phyloP scores from a whole-genome alignment of 1,140 invertebrate genomes.

The Steinernema khuongi region DNA sequence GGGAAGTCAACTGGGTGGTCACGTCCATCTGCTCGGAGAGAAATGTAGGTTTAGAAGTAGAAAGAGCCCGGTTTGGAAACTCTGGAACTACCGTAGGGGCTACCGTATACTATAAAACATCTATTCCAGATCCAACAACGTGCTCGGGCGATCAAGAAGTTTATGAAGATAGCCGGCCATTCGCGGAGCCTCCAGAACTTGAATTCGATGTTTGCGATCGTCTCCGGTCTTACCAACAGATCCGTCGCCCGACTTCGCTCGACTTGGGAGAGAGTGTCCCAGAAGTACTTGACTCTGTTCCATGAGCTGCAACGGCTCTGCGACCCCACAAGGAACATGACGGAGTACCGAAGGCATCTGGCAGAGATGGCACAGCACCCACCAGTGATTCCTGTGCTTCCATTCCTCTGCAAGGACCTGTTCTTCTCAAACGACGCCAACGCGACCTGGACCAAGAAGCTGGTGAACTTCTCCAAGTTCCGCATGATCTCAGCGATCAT shows the following conservation, averaged over 20 bases:
- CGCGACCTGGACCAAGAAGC: constrained; percentile 80
- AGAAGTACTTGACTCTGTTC: constrained; percentile 87
- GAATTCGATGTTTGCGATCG: constrained; percentile 98
- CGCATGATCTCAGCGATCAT: constrained; percentile 76
- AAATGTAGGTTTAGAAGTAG: too few relatives aligned
- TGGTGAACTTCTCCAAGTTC: constrained; percentile 97
- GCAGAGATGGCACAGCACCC: constrained; percentile 64
- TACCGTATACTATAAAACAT: neutral
- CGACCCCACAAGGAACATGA: constrained; percentile 96
- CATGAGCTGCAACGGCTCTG: constrained; percentile 60
- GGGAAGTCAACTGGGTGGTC: constrained; percentile 99
- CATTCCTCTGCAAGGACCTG: constrained; percentile 75
- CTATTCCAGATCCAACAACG: constrained; percentile 66
- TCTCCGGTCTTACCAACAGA: constrained; percentile 89
- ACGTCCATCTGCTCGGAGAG: constrained; percentile 90
- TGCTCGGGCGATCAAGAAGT: constrained; percentile 95
- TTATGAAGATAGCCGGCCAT: constrained; percentile 86
- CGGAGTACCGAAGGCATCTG: constrained; percentile 88
- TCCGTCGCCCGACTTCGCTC: constrained; percentile 80
- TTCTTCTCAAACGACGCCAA: constrained; percentile 96
- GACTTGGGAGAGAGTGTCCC: constrained; percentile 94
- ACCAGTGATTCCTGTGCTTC: constrained; percentile 61
- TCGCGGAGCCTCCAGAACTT: constrained; percentile 99
- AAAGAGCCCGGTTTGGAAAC: too few relatives aligned
- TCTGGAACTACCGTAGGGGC: neutral